Conservation (phyloP, 2,888 invertebrate species). For the Notodonta dromedarius region DNA sequence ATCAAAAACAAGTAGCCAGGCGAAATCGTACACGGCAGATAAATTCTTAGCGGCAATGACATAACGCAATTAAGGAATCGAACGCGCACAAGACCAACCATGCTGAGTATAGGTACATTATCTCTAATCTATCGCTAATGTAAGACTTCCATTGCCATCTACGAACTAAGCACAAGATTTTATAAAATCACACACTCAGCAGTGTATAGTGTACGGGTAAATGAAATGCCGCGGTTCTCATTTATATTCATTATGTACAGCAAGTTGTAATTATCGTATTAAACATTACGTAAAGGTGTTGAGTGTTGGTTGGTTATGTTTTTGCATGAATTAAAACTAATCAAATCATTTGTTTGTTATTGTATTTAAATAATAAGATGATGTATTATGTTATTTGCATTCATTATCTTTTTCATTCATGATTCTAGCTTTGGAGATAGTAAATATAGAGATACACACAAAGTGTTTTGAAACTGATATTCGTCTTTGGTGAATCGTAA, state of each 20-base stretch:
- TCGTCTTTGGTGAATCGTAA: no score
- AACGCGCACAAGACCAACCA: constrained; percentile 28
- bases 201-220: constrained; percentile 18
- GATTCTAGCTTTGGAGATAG: not conserved
- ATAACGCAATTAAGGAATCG: constrained; percentile 36
- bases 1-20: constrained; percentile 10
- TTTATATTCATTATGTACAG: constrained; percentile 59
- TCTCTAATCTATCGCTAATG: constrained; percentile 20
- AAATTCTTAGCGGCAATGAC: constrained; percentile 30
- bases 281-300: constrained; percentile 51
- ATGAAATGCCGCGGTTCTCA: constrained; percentile 38
- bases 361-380: constrained; percentile 15
- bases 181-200: constrained; percentile 4
- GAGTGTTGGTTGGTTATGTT: constrained; percentile 44
- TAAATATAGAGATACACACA: no score
- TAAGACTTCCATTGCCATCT: constrained; percentile 9
- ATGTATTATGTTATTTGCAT: constrained; percentile 5
- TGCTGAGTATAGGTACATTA: constrained; percentile 27
- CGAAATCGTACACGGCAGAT: constrained; percentile 28
- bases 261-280: constrained; percentile 60
- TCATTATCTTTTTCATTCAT: constrained; percentile 3
- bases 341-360: constrained; percentile 36
- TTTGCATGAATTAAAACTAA: constrained; percentile 48
- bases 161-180: no score
- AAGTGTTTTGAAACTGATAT: no score